phyloP scores from a whole-genome alignment of 2,888 invertebrate genomes.

The Therioaphis trifolii region DNA sequence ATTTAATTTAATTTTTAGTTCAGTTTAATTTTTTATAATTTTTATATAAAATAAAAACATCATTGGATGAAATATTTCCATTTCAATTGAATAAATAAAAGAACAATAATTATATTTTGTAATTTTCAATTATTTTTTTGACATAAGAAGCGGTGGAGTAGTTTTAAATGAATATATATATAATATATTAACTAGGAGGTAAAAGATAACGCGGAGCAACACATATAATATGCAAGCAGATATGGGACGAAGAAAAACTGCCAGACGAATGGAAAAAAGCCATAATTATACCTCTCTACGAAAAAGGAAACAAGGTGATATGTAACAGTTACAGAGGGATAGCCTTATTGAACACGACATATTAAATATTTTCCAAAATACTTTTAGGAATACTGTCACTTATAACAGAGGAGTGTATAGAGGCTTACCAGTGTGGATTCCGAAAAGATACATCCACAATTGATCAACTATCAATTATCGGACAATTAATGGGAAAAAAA shows the following conservation, averaged over 20 bases:
- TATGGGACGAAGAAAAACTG: not conserved
- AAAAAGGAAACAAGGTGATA: not conserved
- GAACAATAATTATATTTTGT: too few species aligned
- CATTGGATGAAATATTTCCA: too few species aligned
- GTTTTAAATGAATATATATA: too few species aligned
- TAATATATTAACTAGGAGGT: too few species aligned
- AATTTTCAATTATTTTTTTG: too few species aligned
- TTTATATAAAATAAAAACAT: too few species aligned
- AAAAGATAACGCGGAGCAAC: too few species aligned
- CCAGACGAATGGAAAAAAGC: not conserved
- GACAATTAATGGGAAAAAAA: not conserved
- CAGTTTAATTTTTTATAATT: too few species aligned
- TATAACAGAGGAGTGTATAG: too few species aligned
- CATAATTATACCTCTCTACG: not conserved
- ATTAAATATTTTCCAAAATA: not conserved
- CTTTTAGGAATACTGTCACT: not conserved
- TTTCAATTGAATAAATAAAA: too few species aligned
- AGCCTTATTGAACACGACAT: not conserved
- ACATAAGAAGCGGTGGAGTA: too few species aligned
- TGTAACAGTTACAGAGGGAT: not conserved
- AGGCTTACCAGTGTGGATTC: not conserved
- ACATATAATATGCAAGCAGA: not conserved
- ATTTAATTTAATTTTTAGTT: too few species aligned
- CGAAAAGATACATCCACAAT: not conserved
- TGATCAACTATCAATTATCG: not conserved